Conservation (phyloP, 2,888 invertebrate genomes). For the Pandemis corylana region DNA sequence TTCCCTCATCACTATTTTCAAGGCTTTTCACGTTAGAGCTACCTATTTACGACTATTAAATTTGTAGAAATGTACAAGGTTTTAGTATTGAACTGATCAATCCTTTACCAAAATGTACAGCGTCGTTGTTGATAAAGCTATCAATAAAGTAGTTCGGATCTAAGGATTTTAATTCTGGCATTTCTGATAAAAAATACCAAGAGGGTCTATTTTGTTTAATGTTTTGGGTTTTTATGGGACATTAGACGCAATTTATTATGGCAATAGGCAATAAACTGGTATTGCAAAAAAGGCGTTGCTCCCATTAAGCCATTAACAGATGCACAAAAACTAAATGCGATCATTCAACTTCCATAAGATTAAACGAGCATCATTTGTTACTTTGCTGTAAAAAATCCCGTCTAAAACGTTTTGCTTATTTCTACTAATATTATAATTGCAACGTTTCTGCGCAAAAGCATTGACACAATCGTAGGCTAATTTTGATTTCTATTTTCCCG, state of each 20-base stretch:
- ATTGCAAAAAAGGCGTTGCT: slow-evolving; percentile 46
- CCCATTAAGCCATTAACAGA: slow-evolving; percentile 50
- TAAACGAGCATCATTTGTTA: slow-evolving; percentile 12
- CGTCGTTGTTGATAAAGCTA: no score
- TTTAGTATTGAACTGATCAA: no score
- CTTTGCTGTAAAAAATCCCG: neutral
- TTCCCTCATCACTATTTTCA: no score
- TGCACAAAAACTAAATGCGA: slow-evolving; percentile 49
- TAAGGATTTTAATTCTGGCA: neutral
- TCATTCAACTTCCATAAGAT: slow-evolving; percentile 48
- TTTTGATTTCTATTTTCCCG: no score
- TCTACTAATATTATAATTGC: no score
- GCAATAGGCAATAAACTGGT: slow-evolving; percentile 45
- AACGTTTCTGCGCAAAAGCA: no score
- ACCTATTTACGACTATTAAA: neutral
- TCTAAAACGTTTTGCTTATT: neutral
- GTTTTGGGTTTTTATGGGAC: neutral
- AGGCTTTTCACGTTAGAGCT: neutral
- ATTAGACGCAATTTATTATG: slow-evolving; percentile 10
- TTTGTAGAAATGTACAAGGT: no score
- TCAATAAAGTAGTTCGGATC: neutral
- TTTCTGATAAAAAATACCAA: neutral
- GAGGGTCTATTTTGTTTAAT: neutral
- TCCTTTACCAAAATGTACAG: no score
- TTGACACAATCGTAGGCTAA: no score